Conservation (phyloP, 64 coral and sea anemone genomes). For the Montipora capricornis region DNA sequence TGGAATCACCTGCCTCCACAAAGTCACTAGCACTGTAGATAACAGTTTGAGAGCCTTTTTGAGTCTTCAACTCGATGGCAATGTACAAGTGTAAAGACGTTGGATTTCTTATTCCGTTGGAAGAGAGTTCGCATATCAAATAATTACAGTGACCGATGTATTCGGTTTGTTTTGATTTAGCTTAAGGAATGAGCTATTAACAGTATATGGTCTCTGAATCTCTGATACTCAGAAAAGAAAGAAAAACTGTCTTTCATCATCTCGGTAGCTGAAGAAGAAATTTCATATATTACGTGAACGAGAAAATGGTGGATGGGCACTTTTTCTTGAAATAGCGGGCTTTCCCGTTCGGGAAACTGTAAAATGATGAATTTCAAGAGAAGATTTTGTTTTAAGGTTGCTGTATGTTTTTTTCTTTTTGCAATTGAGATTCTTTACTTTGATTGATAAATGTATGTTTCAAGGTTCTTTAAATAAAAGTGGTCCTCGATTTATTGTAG, state of each 20-base stretch:
- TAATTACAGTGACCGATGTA: too few relatives aligned
- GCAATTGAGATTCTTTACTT: neutral
- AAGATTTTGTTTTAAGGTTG: too few relatives aligned
- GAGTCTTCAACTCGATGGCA: neutral
- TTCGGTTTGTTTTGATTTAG: neutral
- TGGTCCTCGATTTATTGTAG: neutral
- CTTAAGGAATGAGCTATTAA: neutral
- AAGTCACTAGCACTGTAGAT: neutral
- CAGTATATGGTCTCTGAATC: neutral
- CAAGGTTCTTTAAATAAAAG: constrained; percentile 41
- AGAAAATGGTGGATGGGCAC: neutral
- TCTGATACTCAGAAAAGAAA: neutral
- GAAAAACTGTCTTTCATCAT: neutral
- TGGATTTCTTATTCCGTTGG: neutral
- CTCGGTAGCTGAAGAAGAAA: too few relatives aligned
- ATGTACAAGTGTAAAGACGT: neutral
- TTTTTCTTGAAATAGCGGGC: too few relatives aligned
- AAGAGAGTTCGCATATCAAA: neutral
- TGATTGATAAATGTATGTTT: constrained; percentile 23
- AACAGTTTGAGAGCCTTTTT: neutral
- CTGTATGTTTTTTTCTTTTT: neutral
- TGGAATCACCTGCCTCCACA: too few relatives aligned
- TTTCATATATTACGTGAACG: neutral
- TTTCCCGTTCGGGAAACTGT: too few relatives aligned
- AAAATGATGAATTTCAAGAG: too few relatives aligned